These are phyloP conservation scores for Triplophysa siluroides DNA, from an alignment of 2,113 vertebrate genomes.

Conservation along the genomic window DNA sequence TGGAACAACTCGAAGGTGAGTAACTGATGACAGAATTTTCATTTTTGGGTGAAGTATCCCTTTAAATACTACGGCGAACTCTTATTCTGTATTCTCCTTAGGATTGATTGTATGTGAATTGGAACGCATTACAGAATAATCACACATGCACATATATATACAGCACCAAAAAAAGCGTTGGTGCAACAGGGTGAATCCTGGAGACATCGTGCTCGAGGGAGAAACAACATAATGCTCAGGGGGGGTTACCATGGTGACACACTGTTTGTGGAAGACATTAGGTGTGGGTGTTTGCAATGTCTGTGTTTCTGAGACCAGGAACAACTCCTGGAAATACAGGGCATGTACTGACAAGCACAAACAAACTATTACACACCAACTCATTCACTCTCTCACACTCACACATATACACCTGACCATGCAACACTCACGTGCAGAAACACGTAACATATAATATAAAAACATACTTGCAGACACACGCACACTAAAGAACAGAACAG, in stretches of 20 bases:
- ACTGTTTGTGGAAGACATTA: constrained; percentile 21
- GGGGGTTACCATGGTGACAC: constrained; percentile 2
- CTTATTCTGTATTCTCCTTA: background rate
- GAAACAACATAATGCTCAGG: constrained; percentile 19
- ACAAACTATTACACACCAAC: background rate
- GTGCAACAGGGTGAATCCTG: background rate
- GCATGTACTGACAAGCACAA: constrained; percentile 22
- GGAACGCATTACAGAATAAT: background rate
- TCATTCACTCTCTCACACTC: background rate
- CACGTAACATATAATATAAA: background rate
- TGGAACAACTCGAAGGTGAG: too few relatives aligned
- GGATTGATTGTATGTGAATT: background rate
- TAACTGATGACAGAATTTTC: too few relatives aligned
- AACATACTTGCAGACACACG: background rate
- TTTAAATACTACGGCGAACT: background rate
- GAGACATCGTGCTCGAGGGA: constrained; percentile 13
- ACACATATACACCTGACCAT: background rate
- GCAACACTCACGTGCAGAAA: background rate
- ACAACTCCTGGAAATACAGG: constrained; percentile 23
- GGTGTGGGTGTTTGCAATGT: constrained; percentile 11
- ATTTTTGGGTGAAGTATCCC: too few relatives aligned
- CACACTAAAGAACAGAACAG: background rate
- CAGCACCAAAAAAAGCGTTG: background rate
- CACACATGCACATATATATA: background rate
- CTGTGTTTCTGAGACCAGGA: background rate